phyloP scores from a whole-genome alignment of 2,113 vertebrate species.

The Pagrus major region DNA sequence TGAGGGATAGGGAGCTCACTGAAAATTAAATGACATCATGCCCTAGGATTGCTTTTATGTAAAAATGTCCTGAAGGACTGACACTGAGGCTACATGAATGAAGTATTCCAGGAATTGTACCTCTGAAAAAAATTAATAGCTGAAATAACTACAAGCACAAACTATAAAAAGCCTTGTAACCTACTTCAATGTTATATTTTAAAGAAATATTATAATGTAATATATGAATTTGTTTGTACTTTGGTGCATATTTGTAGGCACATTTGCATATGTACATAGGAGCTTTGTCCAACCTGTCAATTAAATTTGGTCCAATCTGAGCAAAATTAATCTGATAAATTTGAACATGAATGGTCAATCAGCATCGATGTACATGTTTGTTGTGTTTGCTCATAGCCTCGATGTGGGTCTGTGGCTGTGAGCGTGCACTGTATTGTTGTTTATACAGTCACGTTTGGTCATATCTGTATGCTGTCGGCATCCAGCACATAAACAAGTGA shows the following conservation, averaged over 20 bases:
- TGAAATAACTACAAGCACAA: conserved; percentile 2
- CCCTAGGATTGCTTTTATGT: conserved; percentile 47
- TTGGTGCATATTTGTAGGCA: neutral
- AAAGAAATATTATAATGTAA: neutral
- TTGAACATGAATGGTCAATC: conserved; percentile 1
- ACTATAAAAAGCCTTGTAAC: neutral
- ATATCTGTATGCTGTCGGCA: conserved; percentile 16
- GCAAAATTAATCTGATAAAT: neutral
- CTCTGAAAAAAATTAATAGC: neutral
- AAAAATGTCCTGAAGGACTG: conserved; percentile 33
- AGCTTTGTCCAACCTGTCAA: neutral
- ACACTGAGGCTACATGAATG: neutral
- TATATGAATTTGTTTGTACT: neutral
- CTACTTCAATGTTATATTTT: neutral
- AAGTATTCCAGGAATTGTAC: conserved; percentile 12
- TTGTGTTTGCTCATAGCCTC: too few relatives aligned
- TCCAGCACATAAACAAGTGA: conserved; percentile 44
- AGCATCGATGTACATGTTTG: neutral
- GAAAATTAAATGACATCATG: conserved; percentile 50
- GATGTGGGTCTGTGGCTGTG: neutral
- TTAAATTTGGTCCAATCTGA: neutral
- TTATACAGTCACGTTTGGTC: neutral
- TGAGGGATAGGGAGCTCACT: conserved; percentile 30
- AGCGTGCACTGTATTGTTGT: neutral
- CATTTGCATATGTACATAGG: neutral